Conservation (phyloP, 2,797 vertebrate species). For the Podarcis lilfordi region DNA sequence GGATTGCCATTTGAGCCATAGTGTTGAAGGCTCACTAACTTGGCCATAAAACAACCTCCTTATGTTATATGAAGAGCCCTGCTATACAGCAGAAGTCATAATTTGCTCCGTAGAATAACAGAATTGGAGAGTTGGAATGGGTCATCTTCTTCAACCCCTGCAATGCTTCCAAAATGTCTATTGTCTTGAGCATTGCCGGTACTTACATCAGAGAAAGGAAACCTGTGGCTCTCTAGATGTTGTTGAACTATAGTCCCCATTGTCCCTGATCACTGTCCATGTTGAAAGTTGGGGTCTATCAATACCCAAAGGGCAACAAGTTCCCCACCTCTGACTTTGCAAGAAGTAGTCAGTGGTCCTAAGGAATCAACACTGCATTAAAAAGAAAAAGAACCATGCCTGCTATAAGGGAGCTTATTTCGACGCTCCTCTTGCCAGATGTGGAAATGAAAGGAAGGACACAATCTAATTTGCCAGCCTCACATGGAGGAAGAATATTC, state of each 20-base stretch:
- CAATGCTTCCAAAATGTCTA: too few relatives aligned
- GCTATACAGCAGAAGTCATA: not conserved
- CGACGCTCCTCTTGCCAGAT: not conserved
- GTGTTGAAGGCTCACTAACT: not conserved
- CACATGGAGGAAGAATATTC: not conserved
- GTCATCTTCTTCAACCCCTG: too few relatives aligned
- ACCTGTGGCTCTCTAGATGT: too few relatives aligned
- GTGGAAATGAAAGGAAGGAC: constrained; percentile 12
- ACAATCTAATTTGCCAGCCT: constrained; percentile 35
- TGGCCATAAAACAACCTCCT: not conserved
- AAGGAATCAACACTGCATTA: not conserved
- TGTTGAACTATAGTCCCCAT: not conserved
- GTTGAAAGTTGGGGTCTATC: too few relatives aligned
- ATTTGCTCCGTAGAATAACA: not conserved
- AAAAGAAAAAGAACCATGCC: not conserved
- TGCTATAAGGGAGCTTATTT: constrained; percentile 8
- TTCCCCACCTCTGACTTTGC: not conserved
- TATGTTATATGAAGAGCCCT: not conserved
- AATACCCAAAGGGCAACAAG: too few relatives aligned
- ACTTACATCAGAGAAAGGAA: too few relatives aligned
- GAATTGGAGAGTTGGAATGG: not conserved
- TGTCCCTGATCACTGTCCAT: too few relatives aligned
- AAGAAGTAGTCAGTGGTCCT: not conserved
- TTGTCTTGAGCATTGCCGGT: not conserved
- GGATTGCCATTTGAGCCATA: not conserved